Evolutionary conservation across 2,113 vertebrate species (phyloP).

Genomic region (Sturnus vulgaris): DNA sequence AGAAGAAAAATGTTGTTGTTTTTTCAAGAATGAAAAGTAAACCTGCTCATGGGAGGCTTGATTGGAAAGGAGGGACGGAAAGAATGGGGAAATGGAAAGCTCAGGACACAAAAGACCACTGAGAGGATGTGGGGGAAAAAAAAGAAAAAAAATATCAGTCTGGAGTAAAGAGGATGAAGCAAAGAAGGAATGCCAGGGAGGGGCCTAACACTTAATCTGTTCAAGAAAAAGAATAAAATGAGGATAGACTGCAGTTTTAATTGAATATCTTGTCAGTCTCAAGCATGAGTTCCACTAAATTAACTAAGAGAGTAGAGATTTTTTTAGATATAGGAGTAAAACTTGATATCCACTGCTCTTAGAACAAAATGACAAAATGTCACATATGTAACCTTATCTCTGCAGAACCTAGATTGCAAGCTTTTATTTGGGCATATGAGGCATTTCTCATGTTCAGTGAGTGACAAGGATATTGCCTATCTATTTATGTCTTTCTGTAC

Average conservation of each 20-base stretch:
- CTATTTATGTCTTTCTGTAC: neutral
- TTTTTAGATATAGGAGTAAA: neutral
- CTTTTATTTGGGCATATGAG: neutral
- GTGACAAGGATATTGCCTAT: conserved; percentile 1
- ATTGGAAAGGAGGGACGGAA: neutral
- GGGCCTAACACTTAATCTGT: neutral
- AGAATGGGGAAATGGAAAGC: neutral
- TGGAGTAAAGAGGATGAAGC: neutral
- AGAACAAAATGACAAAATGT: neutral
- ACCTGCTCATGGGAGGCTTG: neutral
- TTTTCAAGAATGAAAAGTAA: neutral
- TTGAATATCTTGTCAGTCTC: neutral
- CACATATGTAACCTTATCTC: neutral
- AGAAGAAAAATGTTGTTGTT: neutral
- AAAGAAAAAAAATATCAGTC: neutral
- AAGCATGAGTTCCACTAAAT: neutral
- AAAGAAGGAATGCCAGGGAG: neutral
- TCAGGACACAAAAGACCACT: neutral
- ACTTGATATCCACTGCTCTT: neutral
- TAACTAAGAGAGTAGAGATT: neutral
- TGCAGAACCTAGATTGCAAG: neutral
- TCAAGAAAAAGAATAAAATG: neutral
- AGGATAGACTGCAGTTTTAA: neutral
- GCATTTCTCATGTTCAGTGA: neutral
- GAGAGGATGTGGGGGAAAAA: accelerated